phyloP scores from a whole-genome alignment of 2,113 vertebrate genomes.

The Piprites chloris region DNA sequence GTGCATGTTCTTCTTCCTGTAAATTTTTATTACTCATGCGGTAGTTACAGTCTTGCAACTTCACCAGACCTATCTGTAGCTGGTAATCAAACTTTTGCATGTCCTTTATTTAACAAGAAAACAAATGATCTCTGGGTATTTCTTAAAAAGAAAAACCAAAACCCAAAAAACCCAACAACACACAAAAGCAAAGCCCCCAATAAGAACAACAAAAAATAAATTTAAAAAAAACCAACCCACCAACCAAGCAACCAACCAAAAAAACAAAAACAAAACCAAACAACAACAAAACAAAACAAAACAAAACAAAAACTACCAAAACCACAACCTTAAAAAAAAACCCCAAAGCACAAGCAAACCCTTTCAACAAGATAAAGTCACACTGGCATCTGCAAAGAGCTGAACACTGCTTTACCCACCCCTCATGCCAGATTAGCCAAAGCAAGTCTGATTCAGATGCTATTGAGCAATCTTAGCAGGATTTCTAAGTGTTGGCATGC shows the following conservation, averaged over 20 bases:
- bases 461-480: background rate
- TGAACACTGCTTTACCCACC: background rate
- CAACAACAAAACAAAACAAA: no score
- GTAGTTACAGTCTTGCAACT: background rate
- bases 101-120: background rate
- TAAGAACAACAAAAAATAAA: background rate
- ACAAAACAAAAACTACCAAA: no score
- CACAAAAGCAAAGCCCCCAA: background rate
- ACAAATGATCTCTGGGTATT: background rate
- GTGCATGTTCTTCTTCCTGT: background rate
- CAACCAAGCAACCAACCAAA: no score
- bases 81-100: background rate
- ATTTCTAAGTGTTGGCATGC: background rate
- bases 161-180: fast-evolving
- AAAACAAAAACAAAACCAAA: no score
- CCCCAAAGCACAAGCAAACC: background rate
- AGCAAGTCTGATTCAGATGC: background rate
- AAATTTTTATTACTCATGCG: background rate
- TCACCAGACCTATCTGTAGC: background rate
- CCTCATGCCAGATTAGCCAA: background rate
- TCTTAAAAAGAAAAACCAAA: background rate
- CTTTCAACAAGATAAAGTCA: background rate
- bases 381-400: background rate
- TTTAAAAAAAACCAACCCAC: background rate
- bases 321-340: fast-evolving